Base-by-base conservation (phyloP, 2,888 invertebrate species). In the Luperina nickerlii region DNA sequence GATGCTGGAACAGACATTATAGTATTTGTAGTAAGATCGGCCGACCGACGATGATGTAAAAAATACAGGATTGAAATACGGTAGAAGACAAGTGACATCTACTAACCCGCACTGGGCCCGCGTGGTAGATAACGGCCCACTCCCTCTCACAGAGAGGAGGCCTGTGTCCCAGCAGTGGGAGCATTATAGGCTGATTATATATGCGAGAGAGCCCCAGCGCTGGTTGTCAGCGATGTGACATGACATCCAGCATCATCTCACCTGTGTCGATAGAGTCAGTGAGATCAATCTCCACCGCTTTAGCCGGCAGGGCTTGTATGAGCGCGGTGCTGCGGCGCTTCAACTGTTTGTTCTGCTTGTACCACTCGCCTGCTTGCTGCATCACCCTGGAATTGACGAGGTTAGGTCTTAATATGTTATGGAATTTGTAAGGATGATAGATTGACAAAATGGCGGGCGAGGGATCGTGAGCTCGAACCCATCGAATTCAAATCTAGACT, bases 291-390 rank as follows among this genome's bases (percentile, higher is more conserved):
- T 97, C 97, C 0, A 96, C 89, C 0, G 96, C 87, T 1, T 94
- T 94, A 0, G 97, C 93, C n/a, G 98, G 97, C n/a, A 97, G 94
- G 68, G 97, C 97, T 86, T 98, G 98, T 80, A 98, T 92, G 62
- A 98, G 94, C 51, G 97, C 97, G 2, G 98, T 97, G 84, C 98
- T 98, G 86, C 97, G 97, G 27, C 98, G 94, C 93, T 98, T 98
- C 74, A 98, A 93, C 90, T 97, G 97, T 81, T 98, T 97, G 92
- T 98, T 98, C 95, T 98, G 98, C 83, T 98, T 98, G 96, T 98
- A 98, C 98, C 98, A 98, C 95, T 98, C 97, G 1, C 97, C 97
- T 0, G 98, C 98, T 81, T 98, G 98, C 83, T 97, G 97, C 96
- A 98, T 97, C 73, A 98, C 98, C 96, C 98, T 97, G 93, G 63